These are phyloP conservation scores for Lanius ludovicianus DNA, from an alignment of 2,113 vertebrate species.

Conservation along the genomic window DNA sequence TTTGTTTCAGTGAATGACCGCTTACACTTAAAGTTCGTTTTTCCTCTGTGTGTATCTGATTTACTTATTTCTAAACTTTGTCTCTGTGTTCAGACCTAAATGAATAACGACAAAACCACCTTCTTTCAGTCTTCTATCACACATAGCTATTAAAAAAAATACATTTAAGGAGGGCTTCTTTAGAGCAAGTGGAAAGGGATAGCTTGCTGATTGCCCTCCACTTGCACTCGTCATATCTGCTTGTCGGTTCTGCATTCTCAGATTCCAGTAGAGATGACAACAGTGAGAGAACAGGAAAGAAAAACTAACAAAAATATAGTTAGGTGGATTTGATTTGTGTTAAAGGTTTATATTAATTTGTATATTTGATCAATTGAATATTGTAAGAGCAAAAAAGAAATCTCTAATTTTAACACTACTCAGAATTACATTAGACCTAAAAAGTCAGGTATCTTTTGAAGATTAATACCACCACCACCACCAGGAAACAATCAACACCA, in stretches of 20 bases:
- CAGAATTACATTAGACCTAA: neutral
- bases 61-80: neutral
- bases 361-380: neutral
- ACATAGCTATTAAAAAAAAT: neutral
- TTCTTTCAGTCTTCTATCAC: neutral
- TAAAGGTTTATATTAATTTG: neutral
- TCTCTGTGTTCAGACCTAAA: neutral
- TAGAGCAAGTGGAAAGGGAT: neutral
- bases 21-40: neutral
- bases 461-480: accelerated
- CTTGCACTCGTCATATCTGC: neutral
- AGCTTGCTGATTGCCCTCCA: neutral
- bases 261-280: neutral
- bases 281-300: neutral
- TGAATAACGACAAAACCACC: neutral
- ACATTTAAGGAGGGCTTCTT: neutral
- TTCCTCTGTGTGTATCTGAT: neutral
- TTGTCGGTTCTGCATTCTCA: neutral
- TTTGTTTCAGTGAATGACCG: neutral
- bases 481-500: accelerated
- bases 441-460: neutral
- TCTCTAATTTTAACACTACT: neutral
- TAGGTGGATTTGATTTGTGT: neutral
- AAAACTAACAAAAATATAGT: neutral
- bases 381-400: neutral